These are phyloP conservation scores for Coranthus polyacanthus DNA, from an alignment of 2,797 vertebrate genomes.

Conservation along the genomic window DNA sequence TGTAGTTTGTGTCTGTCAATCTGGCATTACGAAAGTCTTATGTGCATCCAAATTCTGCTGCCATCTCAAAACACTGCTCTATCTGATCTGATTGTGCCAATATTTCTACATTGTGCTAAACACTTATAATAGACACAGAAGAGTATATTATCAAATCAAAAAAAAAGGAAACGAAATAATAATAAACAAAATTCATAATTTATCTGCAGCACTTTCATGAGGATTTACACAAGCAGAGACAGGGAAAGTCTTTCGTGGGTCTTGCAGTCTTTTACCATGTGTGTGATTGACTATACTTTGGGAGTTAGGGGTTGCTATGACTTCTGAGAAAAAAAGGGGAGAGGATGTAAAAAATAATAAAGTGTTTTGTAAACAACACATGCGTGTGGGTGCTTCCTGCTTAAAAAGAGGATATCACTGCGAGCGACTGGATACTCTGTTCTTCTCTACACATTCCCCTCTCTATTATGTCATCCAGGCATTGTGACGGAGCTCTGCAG, in stretches of 20 bases:
- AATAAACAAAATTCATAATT: constrained; percentile 54
- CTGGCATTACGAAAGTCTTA: neutral
- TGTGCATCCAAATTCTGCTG: neutral
- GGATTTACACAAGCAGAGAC: constrained; percentile 34
- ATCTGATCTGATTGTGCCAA: constrained; percentile 15
- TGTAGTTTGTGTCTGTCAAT: constrained; percentile 7
- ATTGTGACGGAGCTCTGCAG: constrained; percentile 75
- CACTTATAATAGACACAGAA: constrained; percentile 38
- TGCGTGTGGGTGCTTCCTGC: constrained; percentile 58
- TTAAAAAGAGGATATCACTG: constrained; percentile 62
- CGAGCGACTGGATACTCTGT: constrained; percentile 65
- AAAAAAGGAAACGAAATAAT: constrained; percentile 40
- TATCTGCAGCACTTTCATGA: constrained; percentile 33
- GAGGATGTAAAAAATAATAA: constrained; percentile 52
- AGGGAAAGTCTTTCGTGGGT: neutral
- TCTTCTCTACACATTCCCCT: constrained; percentile 79
- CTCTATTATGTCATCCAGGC: constrained; percentile 80
- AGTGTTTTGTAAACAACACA: constrained; percentile 76
- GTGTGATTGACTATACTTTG: constrained; percentile 58
- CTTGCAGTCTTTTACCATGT: constrained; percentile 27
- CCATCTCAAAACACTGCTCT: constrained; percentile 10
- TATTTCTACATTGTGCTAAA: constrained; percentile 46
- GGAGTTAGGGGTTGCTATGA: constrained; percentile 43
- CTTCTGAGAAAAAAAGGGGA: constrained; percentile 53
- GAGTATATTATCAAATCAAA: constrained; percentile 58